These are phyloP conservation scores for Osmerus mordax DNA, from an alignment of 2,113 vertebrate species.

Conservation along the genomic window DNA sequence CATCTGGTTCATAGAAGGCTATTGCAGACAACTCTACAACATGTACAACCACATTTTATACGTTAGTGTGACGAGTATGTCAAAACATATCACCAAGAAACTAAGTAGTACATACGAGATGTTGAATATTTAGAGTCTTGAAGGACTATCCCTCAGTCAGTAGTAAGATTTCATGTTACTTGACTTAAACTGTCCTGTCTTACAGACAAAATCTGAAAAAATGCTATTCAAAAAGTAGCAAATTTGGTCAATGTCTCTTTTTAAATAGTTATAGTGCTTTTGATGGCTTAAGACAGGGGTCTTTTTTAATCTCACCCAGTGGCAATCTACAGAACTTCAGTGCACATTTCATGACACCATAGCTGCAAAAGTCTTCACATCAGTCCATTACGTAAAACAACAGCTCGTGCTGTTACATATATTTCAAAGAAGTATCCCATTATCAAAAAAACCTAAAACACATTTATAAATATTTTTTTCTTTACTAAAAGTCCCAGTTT, in stretches of 20 bases:
- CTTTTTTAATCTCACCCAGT: conserved; percentile 98
- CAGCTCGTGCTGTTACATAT: conserved; percentile 92
- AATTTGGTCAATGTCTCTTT: conserved; percentile 88
- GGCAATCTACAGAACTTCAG: conserved; percentile 96
- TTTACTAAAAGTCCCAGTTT: conserved; percentile 79
- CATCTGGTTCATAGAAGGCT: conserved; percentile 80
- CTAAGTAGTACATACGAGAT: conserved; percentile 77
- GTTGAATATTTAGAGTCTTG: conserved; percentile 95
- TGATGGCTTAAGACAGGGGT: conserved; percentile 96
- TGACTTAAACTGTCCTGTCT: conserved; percentile 77
- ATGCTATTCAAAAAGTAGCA: conserved; percentile 78
- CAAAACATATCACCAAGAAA: conserved; percentile 85
- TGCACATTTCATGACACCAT: conserved; percentile 92
- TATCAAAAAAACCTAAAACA: conserved; percentile 96
- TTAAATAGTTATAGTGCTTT: conserved; percentile 87
- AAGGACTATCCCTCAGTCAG: conserved; percentile 78
- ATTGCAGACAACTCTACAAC: conserved; percentile 87
- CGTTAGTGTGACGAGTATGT: conserved; percentile 77
- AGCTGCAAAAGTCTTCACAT: conserved; percentile 89
- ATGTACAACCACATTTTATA: conserved; percentile 83
- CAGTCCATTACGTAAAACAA: conserved; percentile 89
- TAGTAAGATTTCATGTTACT: conserved; percentile 69
- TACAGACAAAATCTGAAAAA: conserved; percentile 85
- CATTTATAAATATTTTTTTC: conserved; percentile 90
- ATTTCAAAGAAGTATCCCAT: conserved; percentile 94